Percentiles rank a stretch among this genome's conserved stretches.
phyloP scores from a whole-genome alignment of 2,888 invertebrate species.

The Cotesia congregata region DNA sequence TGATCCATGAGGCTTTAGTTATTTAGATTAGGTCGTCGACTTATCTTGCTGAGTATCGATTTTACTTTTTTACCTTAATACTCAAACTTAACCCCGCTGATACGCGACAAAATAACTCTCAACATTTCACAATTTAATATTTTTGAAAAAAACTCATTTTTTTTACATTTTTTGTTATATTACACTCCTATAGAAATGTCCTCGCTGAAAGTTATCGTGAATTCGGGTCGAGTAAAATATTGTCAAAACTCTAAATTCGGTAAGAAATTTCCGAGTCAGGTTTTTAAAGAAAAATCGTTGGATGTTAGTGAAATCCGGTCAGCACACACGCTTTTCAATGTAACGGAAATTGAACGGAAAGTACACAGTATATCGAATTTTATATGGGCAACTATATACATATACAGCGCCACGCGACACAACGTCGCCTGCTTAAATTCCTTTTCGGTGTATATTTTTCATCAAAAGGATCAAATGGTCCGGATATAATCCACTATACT shows the following conservation, averaged over 20 bases:
- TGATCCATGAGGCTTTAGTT: slow-evolving; percentile 38
- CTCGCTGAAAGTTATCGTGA: neutral
- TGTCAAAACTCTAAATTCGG: slow-evolving; percentile 9
- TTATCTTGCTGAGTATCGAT: slow-evolving; percentile 39
- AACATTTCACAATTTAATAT: neutral
- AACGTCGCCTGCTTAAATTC: slow-evolving; percentile 15
- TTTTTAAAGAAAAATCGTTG: slow-evolving; percentile 11
- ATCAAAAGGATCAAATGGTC: slow-evolving; percentile 22
- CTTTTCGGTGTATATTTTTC: neutral
- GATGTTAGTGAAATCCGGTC: slow-evolving; percentile 9
- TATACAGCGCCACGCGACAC: slow-evolving; percentile 6
- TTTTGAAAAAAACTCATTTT: neutral
- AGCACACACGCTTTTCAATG: slow-evolving; percentile 41
- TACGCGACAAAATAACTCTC: slow-evolving; percentile 7
- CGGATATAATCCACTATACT: slow-evolving; percentile 3
- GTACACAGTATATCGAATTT: slow-evolving; percentile 48
- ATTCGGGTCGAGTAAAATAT: slow-evolving; percentile 20
- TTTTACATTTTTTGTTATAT: neutral
- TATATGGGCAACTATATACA: slow-evolving; percentile 7
- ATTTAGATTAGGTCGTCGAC: slow-evolving; percentile 47
- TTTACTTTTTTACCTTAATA: slow-evolving; percentile 17
- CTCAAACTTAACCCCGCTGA: neutral
- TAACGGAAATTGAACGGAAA: slow-evolving; percentile 49
- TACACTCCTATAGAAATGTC: neutral
- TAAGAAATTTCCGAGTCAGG: slow-evolving; percentile 36